Percentiles rank a stretch among this genome's conserved stretches.
Conservation (phyloP, 2,797 vertebrate genomes). For the Onychomys arenicola region DNA sequence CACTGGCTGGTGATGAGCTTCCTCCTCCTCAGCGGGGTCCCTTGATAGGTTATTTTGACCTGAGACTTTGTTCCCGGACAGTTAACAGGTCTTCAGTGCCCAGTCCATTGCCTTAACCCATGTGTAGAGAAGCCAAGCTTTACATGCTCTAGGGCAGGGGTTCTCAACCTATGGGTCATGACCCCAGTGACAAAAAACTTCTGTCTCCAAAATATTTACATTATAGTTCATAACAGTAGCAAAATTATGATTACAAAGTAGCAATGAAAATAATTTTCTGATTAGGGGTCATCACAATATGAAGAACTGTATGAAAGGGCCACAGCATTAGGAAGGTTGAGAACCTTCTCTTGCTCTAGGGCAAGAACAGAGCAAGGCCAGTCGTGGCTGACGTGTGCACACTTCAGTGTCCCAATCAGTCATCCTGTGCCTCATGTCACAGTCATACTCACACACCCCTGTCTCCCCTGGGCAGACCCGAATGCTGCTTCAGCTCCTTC, state of each 20-base stretch:
- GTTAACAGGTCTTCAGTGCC: neutral
- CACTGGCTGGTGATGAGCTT: no score
- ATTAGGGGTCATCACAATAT: neutral
- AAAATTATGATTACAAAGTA: neutral
- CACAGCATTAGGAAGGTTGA: neutral
- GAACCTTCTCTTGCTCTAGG: neutral
- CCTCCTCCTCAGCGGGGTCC: neutral
- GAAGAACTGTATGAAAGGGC: neutral
- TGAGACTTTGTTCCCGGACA: neutral
- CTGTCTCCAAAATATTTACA: neutral
- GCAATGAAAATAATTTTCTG: neutral
- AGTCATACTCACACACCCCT: accelerated
- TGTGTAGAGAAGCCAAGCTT: neutral
- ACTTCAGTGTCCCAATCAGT: neutral
- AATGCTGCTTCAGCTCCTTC: slow-evolving; percentile 98
- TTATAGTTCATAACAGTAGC: neutral
- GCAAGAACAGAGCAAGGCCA: neutral
- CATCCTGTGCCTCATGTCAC: accelerated
- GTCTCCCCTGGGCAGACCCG: slow-evolving; percentile 86
- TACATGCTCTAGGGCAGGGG: neutral
- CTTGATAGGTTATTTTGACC: neutral
- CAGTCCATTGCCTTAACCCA: neutral
- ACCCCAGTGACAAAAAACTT: neutral
- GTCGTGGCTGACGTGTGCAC: accelerated
- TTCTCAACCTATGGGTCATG: neutral